Evolutionary conservation across 2,888 invertebrate genomes (phyloP).

Genomic region (Argynnis bischoffii): DNA sequence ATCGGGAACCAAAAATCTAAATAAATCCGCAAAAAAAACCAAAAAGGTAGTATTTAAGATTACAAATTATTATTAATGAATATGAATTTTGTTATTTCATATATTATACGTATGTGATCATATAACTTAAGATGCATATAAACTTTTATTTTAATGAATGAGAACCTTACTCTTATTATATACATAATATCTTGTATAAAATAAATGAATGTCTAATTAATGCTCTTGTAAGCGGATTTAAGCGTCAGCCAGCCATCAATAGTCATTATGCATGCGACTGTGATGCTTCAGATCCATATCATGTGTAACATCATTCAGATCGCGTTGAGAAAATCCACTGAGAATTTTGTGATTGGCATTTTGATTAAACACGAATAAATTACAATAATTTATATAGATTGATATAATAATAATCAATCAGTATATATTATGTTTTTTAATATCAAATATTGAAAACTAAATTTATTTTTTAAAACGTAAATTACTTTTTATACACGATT

Average conservation of each 20-base stretch:
- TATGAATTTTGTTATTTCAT: too few species aligned
- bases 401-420: neutral
- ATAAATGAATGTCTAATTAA: conserved; percentile 26
- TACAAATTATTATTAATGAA: too few species aligned
- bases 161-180: too few species aligned
- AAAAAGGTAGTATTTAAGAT: too few species aligned
- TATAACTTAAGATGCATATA: too few species aligned
- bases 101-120: too few species aligned
- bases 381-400: neutral
- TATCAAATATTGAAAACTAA: too few species aligned
- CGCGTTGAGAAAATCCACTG: conserved; percentile 17
- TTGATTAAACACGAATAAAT: conserved; percentile 9
- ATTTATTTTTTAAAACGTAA: too few species aligned
- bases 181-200: neutral
- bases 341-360: conserved; percentile 12
- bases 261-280: conserved; percentile 36
- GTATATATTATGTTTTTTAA: neutral
- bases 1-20: too few species aligned
- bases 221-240: conserved; percentile 33
- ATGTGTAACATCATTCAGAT: conserved; percentile 27
- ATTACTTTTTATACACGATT: too few species aligned
- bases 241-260: conserved; percentile 32
- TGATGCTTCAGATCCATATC: conserved; percentile 33
- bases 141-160: too few species aligned
- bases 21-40: too few species aligned